Base-by-base conservation (phyloP, 2,113 vertebrate genomes). In the Physeter macrocephalus region DNA sequence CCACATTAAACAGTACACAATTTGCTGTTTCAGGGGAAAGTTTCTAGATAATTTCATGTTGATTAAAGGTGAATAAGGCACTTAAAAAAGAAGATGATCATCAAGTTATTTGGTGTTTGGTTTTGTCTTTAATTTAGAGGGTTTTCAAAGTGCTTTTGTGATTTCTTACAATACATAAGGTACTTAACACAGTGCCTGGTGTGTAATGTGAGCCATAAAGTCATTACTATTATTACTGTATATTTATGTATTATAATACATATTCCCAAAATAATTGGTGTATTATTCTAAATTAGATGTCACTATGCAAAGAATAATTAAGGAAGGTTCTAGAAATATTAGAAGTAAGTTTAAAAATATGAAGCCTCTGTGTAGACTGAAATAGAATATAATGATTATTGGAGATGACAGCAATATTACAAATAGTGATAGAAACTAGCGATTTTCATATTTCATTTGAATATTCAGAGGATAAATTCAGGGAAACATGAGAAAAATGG, bases 91-190 rank as follows among this genome's bases (percentile, higher is more conserved):
- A 74, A 71, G 39, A 49, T 29, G 27, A 18, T 94, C 17, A 62
- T 71, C 15, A 52, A 61, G 7, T 66, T 29, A 92, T 61, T 94
- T 93, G 87, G 6, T 64, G 31, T 82, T 80, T 96, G 86, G n/a
- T 36, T 92, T 90, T 94, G n/a, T 71, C 59, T 95, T 95, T 69
- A 61, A 96, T 95, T 94, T 69, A 52, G 95, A 59, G 14, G 34
- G 31, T 82, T 85, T 88, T 91, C 59, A 64, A 91, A 75, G 31
- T 71, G 52, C 13, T 82, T 77, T 52, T 88, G 9, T 95, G 15
- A 82, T 52, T 71, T 95, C 14, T 78, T 89, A 27, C 0, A 69
- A 31, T 23, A 72, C 21, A 54, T 23, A 82, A 91, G 80, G 11
- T 93, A 43, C 25, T 36, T 75, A 95, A 39, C 14, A 87, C 7